Evolutionary conservation across 1,140 invertebrate species (phyloP).

Genomic region (Bombus balteatus): DNA sequence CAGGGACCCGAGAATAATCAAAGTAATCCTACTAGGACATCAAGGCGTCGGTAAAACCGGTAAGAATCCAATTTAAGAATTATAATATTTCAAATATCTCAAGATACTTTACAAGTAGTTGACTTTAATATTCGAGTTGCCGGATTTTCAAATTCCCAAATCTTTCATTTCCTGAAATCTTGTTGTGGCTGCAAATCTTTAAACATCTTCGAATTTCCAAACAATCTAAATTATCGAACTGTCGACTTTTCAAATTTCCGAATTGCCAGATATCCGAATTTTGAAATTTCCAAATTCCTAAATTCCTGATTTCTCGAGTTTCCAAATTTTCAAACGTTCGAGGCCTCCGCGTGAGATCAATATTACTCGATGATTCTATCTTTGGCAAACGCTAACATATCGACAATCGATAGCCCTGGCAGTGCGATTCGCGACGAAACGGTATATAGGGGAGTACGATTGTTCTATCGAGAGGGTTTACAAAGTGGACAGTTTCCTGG

Average conservation of each 20-base stretch:
- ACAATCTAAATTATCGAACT: too few species aligned
- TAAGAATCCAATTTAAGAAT: slow-evolving; percentile 74
- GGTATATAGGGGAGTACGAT: slow-evolving; percentile 94
- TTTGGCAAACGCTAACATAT: background rate
- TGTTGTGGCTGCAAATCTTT: too few species aligned
- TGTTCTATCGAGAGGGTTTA: slow-evolving; percentile 91
- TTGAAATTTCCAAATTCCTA: too few species aligned
- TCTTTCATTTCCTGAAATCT: too few species aligned
- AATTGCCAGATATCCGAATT: too few species aligned
- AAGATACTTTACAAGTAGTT: background rate
- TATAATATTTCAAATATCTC: background rate
- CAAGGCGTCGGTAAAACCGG: slow-evolving; percentile 91
- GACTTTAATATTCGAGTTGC: too few species aligned
- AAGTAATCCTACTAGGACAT: slow-evolving; percentile 90
- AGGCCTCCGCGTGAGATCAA: too few species aligned
- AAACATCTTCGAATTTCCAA: too few species aligned
- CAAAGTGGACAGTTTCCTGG: slow-evolving; percentile 58
- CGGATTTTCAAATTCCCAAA: background rate
- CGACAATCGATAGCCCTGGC: slow-evolving; percentile 85
- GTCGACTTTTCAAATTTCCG: too few species aligned
- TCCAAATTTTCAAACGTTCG: background rate
- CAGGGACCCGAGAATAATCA: slow-evolving; percentile 78
- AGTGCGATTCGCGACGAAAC: slow-evolving; percentile 90
- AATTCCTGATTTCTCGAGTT: background rate
- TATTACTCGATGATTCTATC: too few species aligned